Percentiles rank a stretch among this genome's conserved stretches.
phyloP scores from a whole-genome alignment of 2,797 vertebrate genomes.

The Sparus aurata region DNA sequence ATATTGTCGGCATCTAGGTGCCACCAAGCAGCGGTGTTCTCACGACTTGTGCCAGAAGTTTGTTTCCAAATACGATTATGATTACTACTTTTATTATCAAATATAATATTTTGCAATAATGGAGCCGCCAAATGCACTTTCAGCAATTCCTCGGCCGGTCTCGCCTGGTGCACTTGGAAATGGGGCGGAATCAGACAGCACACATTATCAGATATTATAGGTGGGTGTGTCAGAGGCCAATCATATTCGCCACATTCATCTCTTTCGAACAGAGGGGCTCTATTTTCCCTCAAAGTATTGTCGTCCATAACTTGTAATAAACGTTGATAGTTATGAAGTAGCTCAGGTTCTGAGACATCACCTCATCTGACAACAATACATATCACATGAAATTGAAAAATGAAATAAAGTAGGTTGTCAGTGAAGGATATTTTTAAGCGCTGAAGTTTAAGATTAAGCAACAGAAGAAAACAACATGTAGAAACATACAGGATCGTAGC shows the following conservation, averaged over 20 bases:
- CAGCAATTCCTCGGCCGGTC: background rate
- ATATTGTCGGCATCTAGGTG: too few species aligned
- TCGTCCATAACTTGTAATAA: background rate
- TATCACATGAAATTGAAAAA: background rate
- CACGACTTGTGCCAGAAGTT: too few species aligned
- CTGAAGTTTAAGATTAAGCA: too few species aligned
- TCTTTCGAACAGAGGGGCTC: too few species aligned
- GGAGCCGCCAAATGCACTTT: background rate
- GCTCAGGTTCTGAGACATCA: background rate
- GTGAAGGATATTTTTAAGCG: background rate
- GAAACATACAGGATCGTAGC: conserved; percentile 1
- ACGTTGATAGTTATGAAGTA: background rate
- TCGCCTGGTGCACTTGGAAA: background rate
- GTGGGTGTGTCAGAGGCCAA: too few species aligned
- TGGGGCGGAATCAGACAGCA: background rate
- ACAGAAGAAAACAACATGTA: too few species aligned
- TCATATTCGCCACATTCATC: too few species aligned
- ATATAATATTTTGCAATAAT: background rate
- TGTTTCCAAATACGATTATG: background rate
- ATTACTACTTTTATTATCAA: background rate
- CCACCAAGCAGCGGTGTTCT: too few species aligned
- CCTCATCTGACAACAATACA: background rate
- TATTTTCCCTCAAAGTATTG: too few species aligned
- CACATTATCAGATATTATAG: background rate
- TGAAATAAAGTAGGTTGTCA: background rate